Evolutionary conservation across 2,797 vertebrate species (phyloP).

Genomic region (Anguilla obscura): DNA sequence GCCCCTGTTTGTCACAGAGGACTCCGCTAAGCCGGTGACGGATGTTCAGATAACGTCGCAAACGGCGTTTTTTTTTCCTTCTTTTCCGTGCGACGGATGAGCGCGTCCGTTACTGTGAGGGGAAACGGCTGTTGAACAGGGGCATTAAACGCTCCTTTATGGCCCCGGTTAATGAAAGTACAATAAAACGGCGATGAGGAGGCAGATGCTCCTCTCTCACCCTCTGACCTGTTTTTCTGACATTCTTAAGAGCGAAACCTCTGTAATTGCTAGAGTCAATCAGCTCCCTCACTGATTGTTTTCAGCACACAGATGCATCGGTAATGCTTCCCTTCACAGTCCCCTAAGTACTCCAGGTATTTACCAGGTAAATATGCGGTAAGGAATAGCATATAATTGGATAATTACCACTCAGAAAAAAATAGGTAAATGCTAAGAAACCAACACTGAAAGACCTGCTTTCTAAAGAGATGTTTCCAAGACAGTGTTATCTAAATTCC

Average conservation of each 20-base stretch:
- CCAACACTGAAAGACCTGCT: too few relatives aligned
- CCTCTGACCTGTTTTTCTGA: neutral
- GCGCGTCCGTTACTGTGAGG: neutral
- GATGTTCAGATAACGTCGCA: conserved; percentile 6
- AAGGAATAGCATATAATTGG: too few relatives aligned
- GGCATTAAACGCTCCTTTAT: conserved; percentile 9
- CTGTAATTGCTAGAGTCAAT: conserved; percentile 26
- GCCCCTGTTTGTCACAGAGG: conserved; percentile 1
- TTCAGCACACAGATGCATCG: neutral
- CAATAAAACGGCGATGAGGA: neutral
- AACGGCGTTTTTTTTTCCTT: neutral
- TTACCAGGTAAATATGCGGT: too few relatives aligned
- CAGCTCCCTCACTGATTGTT: neutral
- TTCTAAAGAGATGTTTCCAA: too few relatives aligned
- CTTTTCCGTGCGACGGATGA: neutral
- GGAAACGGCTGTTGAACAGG: neutral
- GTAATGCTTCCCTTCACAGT: neutral
- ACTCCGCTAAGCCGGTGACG: conserved; percentile 10
- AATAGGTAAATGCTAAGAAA: too few relatives aligned
- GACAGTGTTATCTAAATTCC: too few relatives aligned
- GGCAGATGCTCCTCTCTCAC: conserved; percentile 9
- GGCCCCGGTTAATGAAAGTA: conserved; percentile 20
- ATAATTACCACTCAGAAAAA: too few relatives aligned
- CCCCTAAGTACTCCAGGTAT: too few relatives aligned
- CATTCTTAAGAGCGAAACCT: neutral